phyloP scores from a whole-genome alignment of 2,888 invertebrate genomes.

The Chloromyia formosa region DNA sequence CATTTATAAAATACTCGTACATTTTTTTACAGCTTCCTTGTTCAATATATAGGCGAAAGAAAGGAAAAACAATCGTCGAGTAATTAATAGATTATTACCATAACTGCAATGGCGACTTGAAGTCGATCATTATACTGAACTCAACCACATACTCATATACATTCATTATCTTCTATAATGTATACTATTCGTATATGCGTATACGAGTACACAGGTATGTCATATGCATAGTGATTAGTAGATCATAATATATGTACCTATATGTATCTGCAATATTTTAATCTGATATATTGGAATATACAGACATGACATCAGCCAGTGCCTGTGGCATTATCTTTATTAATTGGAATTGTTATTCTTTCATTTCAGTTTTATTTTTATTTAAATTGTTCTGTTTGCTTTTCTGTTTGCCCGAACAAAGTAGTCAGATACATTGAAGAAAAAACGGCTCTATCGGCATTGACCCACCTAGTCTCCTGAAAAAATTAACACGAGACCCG shows the following conservation, averaged over 20 bases:
- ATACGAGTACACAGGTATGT: neutral
- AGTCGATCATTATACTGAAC: neutral
- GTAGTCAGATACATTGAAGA: neutral
- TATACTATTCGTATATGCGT: too few relatives aligned
- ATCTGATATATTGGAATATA: neutral
- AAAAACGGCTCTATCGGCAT: conserved; percentile 4
- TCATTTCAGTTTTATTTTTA: neutral
- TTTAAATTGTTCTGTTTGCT: too few relatives aligned
- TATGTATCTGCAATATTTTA: neutral
- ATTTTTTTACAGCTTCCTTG: neutral
- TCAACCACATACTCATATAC: neutral
- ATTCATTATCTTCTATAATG: neutral
- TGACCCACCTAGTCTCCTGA: neutral
- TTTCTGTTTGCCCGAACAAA: neutral
- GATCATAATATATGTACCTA: neutral
- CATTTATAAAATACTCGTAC: neutral
- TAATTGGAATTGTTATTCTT: neutral
- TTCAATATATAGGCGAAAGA: neutral
- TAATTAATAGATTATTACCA: conserved; percentile 10
- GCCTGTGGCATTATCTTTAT: conserved; percentile 2
- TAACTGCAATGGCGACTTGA: neutral
- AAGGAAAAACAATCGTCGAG: conserved; percentile 1
- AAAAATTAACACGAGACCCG: neutral
- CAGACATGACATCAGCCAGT: conserved; percentile 2
- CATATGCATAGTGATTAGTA: neutral